Conservation (phyloP, 2,888 invertebrate species). For the Copidosoma aretas region DNA sequence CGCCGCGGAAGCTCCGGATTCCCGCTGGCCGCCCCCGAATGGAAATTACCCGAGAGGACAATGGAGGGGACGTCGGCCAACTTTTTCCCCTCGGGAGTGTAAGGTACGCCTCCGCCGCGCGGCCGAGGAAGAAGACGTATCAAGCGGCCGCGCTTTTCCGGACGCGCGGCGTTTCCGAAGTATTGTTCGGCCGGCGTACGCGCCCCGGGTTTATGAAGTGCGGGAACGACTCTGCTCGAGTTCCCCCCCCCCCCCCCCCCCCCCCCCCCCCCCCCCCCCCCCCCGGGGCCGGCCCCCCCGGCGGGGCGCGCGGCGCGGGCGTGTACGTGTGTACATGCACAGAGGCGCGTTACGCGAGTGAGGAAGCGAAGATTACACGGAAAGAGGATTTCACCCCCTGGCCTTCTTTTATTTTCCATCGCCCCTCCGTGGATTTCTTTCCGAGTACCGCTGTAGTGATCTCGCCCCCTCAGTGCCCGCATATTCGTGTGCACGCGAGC, state of each 20-base stretch:
- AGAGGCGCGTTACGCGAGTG: background rate
- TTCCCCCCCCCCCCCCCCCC: background rate
- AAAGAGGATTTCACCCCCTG: background rate
- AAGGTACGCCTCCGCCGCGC: background rate
- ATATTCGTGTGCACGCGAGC: too few species aligned
- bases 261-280: too few species aligned
- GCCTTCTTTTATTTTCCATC: background rate
- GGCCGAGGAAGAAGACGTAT: background rate
- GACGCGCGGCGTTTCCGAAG: background rate
- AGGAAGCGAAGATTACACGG: background rate
- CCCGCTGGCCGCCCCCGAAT: slow-evolving; percentile 3
- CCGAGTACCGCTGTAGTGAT: too few species aligned
- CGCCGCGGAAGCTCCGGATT: too few species aligned
- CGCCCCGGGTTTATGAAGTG: too few species aligned
- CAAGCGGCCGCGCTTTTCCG: background rate
- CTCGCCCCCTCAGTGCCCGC: too few species aligned
- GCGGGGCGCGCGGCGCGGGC: too few species aligned
- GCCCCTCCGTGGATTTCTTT: too few species aligned
- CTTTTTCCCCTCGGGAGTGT: slow-evolving; percentile 27
- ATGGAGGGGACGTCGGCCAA: slow-evolving; percentile 17
- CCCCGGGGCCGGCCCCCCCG: too few species aligned
- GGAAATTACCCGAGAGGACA: slow-evolving; percentile 34
- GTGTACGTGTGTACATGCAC: too few species aligned
- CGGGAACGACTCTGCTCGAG: too few species aligned
- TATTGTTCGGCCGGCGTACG: background rate